Conservation (phyloP, 2,797 vertebrate genomes). For the Megaceryle alcyon region DNA sequence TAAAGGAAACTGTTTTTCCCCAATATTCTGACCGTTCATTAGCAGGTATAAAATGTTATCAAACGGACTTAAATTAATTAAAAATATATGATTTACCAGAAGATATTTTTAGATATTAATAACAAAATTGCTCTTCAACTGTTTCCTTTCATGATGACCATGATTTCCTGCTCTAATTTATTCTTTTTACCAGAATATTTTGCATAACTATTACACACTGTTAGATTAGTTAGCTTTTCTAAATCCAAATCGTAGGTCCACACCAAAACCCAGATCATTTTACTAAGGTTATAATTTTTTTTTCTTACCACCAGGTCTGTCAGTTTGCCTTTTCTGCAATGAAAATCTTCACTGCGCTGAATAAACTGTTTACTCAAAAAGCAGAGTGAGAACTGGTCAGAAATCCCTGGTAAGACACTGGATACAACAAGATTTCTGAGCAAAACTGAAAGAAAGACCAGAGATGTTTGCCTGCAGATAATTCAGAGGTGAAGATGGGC, state of each 20-base stretch:
- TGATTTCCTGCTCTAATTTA: neutral
- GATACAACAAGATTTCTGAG: neutral
- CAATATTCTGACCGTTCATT: neutral
- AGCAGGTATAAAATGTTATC: neutral
- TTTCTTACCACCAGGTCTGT: neutral
- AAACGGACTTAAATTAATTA: neutral
- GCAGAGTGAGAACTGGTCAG: neutral
- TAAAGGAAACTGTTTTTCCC: neutral
- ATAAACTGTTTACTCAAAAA: neutral
- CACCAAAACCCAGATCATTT: neutral
- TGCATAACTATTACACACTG: neutral
- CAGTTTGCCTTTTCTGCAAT: neutral
- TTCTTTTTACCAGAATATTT: neutral
- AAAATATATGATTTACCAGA: neutral
- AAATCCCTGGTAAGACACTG: neutral
- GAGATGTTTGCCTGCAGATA: neutral
- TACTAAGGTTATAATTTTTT: neutral
- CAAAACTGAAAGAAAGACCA: neutral
- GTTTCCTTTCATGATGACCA: neutral
- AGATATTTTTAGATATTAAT: neutral
- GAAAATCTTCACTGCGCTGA: neutral
- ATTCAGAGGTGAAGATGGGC: neutral
- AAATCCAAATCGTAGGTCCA: neutral
- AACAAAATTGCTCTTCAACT: neutral
- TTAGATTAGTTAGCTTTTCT: neutral